phyloP scores from a whole-genome alignment of 2,113 vertebrate species.

The Eptesicus fuscus region DNA sequence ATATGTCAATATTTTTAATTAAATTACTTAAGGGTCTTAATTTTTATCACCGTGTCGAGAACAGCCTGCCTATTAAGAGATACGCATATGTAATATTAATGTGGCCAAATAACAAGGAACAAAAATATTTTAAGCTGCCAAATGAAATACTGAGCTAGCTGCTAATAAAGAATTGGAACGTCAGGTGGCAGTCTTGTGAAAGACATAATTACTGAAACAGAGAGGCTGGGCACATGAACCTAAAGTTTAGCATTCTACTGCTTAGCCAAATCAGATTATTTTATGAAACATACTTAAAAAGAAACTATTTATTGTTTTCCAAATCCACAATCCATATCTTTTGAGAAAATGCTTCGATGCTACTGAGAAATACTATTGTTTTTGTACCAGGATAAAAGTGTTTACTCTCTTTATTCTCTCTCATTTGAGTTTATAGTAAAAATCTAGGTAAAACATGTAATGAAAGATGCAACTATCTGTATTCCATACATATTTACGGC shows the following conservation, averaged over 20 bases:
- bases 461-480: conserved; percentile 45
- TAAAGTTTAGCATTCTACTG: neutral
- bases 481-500: neutral
- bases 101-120: neutral
- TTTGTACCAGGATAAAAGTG: conserved; percentile 48
- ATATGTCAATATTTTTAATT: neutral
- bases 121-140: neutral
- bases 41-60: neutral
- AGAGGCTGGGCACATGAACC: neutral
- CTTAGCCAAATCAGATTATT: neutral
- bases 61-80: neutral
- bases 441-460: conserved; percentile 28
- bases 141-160: neutral
- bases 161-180: conserved; percentile 20
- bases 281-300: neutral
- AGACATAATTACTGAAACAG: neutral
- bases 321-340: neutral
- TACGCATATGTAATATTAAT: neutral
- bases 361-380: conserved; percentile 63
- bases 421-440: neutral
- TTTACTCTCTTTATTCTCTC: conserved; percentile 35
- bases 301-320: neutral
- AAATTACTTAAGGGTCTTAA: neutral
- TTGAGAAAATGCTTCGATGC: conserved; percentile 23
- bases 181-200: conserved; percentile 36